These are phyloP conservation scores for Myocastor coypus DNA, from an alignment of 2,113 vertebrate species.

Conservation along the genomic window DNA sequence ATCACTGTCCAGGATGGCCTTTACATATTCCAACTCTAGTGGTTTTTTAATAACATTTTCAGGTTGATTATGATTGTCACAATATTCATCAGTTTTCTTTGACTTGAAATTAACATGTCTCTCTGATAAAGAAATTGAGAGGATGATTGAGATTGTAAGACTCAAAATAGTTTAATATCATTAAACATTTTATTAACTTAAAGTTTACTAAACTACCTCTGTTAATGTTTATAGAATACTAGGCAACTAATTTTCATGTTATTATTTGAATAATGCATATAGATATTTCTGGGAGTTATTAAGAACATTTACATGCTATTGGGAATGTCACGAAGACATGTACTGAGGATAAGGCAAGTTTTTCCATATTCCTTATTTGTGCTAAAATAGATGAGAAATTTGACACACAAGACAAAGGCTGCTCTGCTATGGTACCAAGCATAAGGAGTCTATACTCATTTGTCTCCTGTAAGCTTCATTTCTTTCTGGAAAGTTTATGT, in stretches of 20 bases:
- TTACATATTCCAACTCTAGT: too few species aligned
- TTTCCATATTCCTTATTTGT: neutral
- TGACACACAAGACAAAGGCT: neutral
- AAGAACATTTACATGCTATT: neutral
- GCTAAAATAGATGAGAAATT: neutral
- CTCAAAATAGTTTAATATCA: neutral
- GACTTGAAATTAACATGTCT: neutral
- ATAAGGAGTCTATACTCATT: neutral
- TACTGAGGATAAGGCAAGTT: neutral
- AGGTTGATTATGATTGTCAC: neutral
- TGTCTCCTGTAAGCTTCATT: neutral
- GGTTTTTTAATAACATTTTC: neutral
- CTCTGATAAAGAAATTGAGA: neutral
- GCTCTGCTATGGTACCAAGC: neutral
- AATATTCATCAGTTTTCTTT: neutral
- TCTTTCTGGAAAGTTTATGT: neutral
- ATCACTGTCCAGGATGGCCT: neutral
- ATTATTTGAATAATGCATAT: neutral
- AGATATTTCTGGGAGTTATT: neutral
- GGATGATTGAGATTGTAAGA: neutral
- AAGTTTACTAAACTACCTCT: neutral
- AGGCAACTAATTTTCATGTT: neutral
- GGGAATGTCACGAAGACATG: too few species aligned
- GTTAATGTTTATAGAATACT: neutral
- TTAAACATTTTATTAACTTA: neutral